phyloP scores from a whole-genome alignment of 2,888 invertebrate species.

The Netelia fuscicornis region DNA sequence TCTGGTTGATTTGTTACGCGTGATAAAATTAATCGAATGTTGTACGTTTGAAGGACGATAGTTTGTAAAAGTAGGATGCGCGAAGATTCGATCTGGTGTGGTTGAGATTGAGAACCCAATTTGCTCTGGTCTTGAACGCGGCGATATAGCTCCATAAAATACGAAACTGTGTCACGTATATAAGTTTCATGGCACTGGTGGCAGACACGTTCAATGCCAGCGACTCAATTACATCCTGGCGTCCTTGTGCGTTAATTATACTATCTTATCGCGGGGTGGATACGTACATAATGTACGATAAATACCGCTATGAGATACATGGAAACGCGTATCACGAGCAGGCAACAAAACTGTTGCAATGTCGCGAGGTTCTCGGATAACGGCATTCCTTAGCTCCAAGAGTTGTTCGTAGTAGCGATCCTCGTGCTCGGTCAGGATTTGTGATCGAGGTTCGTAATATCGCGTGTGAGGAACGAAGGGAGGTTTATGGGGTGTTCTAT shows the following conservation, averaged over 20 bases:
- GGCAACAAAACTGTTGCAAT: slow-evolving; percentile 49
- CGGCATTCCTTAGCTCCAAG: slow-evolving; percentile 48
- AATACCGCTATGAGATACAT: slow-evolving; percentile 5
- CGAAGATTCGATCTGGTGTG: no score
- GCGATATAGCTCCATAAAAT: background rate
- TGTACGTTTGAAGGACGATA: no score
- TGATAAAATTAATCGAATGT: no score
- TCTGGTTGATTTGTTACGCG: no score
- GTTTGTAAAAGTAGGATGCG: no score
- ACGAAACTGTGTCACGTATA: background rate
- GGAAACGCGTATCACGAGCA: slow-evolving; percentile 13
- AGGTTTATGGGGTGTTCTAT: no score
- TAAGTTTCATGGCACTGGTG: background rate
- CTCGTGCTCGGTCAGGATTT: slow-evolving; percentile 20
- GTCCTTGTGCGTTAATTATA: slow-evolving; percentile 39
- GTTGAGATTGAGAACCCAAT: background rate
- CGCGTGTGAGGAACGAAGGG: slow-evolving; percentile 12
- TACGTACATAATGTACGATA: slow-evolving; percentile 10
- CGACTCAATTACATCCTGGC: slow-evolving; percentile 26
- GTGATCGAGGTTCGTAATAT: slow-evolving; percentile 18
- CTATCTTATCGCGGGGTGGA: background rate
- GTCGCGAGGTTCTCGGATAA: slow-evolving; percentile 30
- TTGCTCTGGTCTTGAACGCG: background rate
- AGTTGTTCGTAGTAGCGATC: slow-evolving; percentile 11
- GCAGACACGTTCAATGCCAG: slow-evolving; percentile 25